Base-by-base conservation (phyloP, 2,797 vertebrate genomes). In the Tinamus major region DNA sequence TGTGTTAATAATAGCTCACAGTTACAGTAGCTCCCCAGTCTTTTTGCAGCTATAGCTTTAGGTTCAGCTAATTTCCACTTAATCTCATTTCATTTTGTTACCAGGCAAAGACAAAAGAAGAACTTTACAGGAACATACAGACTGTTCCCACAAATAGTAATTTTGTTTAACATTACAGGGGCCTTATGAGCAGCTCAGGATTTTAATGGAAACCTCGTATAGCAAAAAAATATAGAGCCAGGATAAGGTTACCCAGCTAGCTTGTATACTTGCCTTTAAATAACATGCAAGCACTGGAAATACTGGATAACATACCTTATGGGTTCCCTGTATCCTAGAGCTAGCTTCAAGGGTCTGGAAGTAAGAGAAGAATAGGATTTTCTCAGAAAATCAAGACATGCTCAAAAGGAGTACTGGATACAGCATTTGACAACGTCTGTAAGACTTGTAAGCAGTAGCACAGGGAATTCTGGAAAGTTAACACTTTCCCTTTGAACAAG, bases 401-500 rank as follows among this genome's bases (percentile, higher is more conserved):
- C 61, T 92, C 70, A 87, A 87, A 95, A 72, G 53, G 42, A 92
- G 85, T 68, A 74, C 69, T 69, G 86, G 65, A 72, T 89, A 71
- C 0, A 0, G 46, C 61, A 78, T 70, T 70, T 86, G 46, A 88
- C 67, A 65, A 21, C 0, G 1, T 67, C 81, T 75, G 21, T 62
- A 74, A 71, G 85, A 26, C 58, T 72, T 4, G 1, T 21, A 89
- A 83, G 84, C 75, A 83, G 85, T 61, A 92, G 88, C 87, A 86
- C 83, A 89, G 74, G 94, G 94, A 95, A 95, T 95, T 94, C 89
- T 85, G 83, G 85, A 90, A 87, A 78, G 67, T 93, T 94, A 92
- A 92, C 59, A 61, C 48, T 77, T 82, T 68, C 92, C 44, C 77
- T 94, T 94, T 94, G 94, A 91, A 86, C 89, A 91, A 88, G 85